Percentiles rank a stretch among this genome's conserved stretches.
phyloP scores from a whole-genome alignment of 92 coral and sea anemone species.

The Pocillopora meandrina region DNA sequence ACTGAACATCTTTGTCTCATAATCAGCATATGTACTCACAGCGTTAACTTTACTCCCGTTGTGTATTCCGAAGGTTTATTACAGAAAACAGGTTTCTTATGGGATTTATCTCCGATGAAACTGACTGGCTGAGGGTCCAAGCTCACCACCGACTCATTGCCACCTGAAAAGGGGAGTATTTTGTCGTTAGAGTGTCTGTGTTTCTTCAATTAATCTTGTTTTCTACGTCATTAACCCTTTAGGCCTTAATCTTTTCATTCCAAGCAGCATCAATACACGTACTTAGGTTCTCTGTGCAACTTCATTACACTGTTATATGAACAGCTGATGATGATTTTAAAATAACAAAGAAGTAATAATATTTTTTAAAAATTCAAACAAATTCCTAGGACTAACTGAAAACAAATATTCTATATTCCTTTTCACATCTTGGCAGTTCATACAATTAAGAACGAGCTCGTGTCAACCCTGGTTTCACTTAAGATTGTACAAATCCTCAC shows the following conservation, averaged over 20 bases:
- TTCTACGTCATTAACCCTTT: no score
- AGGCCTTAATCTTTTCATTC: no score
- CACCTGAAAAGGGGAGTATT: no score
- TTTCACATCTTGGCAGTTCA: no score
- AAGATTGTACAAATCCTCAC: no score
- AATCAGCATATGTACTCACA: conserved; percentile 59
- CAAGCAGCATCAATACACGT: no score
- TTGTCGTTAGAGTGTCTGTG: no score
- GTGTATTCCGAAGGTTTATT: conserved; percentile 81
- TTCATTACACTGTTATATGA: background rate
- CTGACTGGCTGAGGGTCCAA: background rate
- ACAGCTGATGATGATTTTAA: background rate
- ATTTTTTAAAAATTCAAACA: background rate
- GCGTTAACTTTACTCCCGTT: conserved; percentile 63
- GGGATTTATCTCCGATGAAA: background rate
- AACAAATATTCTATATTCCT: no score
- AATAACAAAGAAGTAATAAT: background rate
- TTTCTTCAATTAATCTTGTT: no score
- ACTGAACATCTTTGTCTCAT: no score
- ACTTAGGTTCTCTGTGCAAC: background rate
- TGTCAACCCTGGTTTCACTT: no score
- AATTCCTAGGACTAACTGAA: background rate
- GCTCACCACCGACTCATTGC: background rate
- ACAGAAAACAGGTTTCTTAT: conserved; percentile 54
- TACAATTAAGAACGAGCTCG: no score